Base-by-base conservation (phyloP, 2,888 invertebrate genomes). In the Didymodactylos carnosus region DNA sequence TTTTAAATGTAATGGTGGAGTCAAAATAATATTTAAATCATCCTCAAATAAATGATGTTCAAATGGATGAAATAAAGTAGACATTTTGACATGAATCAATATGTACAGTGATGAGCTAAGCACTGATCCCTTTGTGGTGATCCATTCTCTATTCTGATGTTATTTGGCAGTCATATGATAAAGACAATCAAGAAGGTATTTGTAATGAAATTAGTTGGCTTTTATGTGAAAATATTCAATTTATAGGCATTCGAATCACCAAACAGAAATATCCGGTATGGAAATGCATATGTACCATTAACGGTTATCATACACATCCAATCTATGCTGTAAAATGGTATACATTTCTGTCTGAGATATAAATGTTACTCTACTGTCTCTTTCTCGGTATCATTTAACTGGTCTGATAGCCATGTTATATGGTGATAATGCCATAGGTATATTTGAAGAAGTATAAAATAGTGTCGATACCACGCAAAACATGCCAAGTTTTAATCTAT, bases 311-410 rank as follows among this genome's bases (percentile, higher is more conserved):
- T 81, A 87, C 88, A 23, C 87, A 94, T 80, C 88, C 92, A 46
- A 86, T 97, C 73, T 97, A 94, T 83, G 93, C 93, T 80, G 88
- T 95, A 6, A 86, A 88, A 73, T 97, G 95, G 95, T 92, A 81
- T 88, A 89, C 79, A 43, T 19, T 19, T 19, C n/a, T 46, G 19
- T 46, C 16, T 19, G 46, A 46, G 16, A 19, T 16, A 46, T 46
- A 16, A n/a, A 46, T 46, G 16, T 46, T 16, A 19, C 16, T 19
- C 16, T 19, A n/a, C n/a, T 46, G 46, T 46, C n/a, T 19, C 16
- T 46, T 19, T n/a, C n/a, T n/a, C 23, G 80, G 80, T 81, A 81
- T 76, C 79, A 78, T 69, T 35, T 79, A 62, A 90, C 90, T 43
- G 91, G 89, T 10, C 84, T 91, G 0, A 87, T 97, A 75, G 94